A percentile compares a stretch with the other conserved stretches of the same genome.
phyloP scores from a whole-genome alignment of 2,113 vertebrate species.

The Guaruba guarouba region DNA sequence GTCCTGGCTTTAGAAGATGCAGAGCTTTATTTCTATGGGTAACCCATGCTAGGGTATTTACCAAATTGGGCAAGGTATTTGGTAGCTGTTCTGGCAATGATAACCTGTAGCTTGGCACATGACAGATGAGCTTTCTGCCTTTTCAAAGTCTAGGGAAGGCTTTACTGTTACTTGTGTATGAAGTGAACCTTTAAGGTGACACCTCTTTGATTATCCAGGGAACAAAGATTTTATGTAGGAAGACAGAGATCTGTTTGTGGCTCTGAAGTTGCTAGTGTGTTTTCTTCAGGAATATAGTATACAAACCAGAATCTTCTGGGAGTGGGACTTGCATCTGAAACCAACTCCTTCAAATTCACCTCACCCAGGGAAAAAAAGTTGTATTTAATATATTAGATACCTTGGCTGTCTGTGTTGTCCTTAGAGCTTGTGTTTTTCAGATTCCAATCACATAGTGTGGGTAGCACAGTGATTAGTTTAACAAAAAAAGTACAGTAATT shows the following conservation, averaged over 20 bases:
- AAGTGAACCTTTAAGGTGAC: not conserved
- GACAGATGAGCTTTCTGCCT: not conserved
- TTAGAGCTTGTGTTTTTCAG: not conserved
- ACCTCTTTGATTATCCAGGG: not conserved
- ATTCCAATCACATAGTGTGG: not conserved
- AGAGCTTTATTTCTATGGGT: not conserved
- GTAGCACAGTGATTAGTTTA: not conserved
- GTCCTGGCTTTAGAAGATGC: not conserved
- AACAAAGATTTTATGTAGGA: not conserved
- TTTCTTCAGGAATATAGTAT: not conserved
- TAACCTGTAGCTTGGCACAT: not conserved
- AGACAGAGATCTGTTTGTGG: not conserved
- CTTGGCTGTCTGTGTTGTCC: not conserved
- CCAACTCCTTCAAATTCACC: not conserved
- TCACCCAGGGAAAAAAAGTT: fast-evolving
- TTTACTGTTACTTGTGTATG: not conserved
- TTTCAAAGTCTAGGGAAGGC: not conserved
- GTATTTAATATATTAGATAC: not conserved
- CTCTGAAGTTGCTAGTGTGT: not conserved
- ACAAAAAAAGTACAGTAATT: not conserved
- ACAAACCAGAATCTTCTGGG: not conserved
- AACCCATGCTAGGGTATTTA: not conserved
- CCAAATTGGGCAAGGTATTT: not conserved
- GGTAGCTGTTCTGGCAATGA: not conserved
- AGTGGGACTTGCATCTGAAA: not conserved